phyloP scores from a whole-genome alignment of 2,113 vertebrate species.

The Ancistrus triradiatus region DNA sequence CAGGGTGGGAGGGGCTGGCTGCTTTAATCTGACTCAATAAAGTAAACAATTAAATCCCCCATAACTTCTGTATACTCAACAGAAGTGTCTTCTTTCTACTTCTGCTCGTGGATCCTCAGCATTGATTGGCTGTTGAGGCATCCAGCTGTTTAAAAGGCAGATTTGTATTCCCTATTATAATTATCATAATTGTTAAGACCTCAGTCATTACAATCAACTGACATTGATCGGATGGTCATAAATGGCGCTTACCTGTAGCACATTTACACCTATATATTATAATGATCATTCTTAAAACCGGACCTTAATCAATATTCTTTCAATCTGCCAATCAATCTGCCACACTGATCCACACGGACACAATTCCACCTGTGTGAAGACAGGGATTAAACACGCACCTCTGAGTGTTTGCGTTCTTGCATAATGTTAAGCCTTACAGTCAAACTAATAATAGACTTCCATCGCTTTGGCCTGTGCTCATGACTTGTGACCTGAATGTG shows the following conservation, averaged over 20 bases:
- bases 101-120: too few species aligned
- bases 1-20: constrained; percentile 35
- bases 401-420: constrained; percentile 19
- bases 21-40: constrained; percentile 64
- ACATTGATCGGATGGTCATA: too few species aligned
- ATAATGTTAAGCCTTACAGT: constrained; percentile 22
- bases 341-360: constrained; percentile 57
- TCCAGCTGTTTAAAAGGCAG: too few species aligned
- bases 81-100: too few species aligned
- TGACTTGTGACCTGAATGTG: constrained; percentile 26
- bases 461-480: neutral
- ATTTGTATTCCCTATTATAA: too few species aligned
- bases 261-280: too few species aligned
- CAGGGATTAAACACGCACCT: constrained; percentile 53
- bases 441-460: constrained; percentile 54
- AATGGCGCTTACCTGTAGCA: too few species aligned
- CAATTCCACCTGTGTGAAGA: constrained; percentile 52
- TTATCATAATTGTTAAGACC: too few species aligned
- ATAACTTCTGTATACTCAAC: constrained; percentile 17
- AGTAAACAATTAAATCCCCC: constrained; percentile 51
- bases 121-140: too few species aligned
- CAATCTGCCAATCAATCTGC: too few species aligned
- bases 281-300: too few species aligned
- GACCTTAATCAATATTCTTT: constrained; percentile 66
- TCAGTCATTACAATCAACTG: too few species aligned